Base-by-base conservation (phyloP, 2,888 invertebrate species). In the Erebia ligea region DNA sequence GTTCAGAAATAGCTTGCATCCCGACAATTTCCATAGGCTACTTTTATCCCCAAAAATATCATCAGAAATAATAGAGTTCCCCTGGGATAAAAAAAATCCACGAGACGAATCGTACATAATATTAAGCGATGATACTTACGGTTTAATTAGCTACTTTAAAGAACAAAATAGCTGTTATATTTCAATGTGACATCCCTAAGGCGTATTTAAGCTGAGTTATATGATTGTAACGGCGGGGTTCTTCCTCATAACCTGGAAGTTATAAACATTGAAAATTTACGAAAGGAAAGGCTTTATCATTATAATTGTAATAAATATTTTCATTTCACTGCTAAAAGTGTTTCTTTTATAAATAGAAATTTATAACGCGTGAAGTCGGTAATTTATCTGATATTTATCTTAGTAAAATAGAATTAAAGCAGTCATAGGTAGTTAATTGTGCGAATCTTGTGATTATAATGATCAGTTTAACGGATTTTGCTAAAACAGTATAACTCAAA, bases 121-220 rank as follows among this genome's bases (percentile, higher is more conserved):
- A 25, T 3, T 25, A 25, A 25, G 25, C 25, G 25, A 25, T 3
- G 3, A 25, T 25, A 25, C 2, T 25, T 25, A 25, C 25, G 25
- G 34, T 6, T 34, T 34, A 5, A 34, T 34, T 34, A 11, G 9
- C 42, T 42, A 42, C 42, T 10, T 10, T 17, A 52, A 0, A 52
- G n/a, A 9, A 9, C 5, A 50, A 4, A 4, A 48, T 50, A n/a
- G 15, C 11, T 57, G 21, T 25, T 34, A 9, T 34, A 58, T 58
- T 25, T 8, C 58, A n/a, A 11, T 15, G 17, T 19, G 56, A 45
- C 56, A 66, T 25, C 66, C 66, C 56, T 66, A 42, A 11, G 40
- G 54, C 34, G 70, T 67, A 64, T 63, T 70, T 73, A 70, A 67
- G 58, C 63, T 70, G 57, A 69, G 67, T 52, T 59, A 72, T 54